Percentiles rank a stretch among this genome's conserved stretches.
Conservation (phyloP, 2,888 invertebrate genomes). For the Lasius fuliginosus region DNA sequence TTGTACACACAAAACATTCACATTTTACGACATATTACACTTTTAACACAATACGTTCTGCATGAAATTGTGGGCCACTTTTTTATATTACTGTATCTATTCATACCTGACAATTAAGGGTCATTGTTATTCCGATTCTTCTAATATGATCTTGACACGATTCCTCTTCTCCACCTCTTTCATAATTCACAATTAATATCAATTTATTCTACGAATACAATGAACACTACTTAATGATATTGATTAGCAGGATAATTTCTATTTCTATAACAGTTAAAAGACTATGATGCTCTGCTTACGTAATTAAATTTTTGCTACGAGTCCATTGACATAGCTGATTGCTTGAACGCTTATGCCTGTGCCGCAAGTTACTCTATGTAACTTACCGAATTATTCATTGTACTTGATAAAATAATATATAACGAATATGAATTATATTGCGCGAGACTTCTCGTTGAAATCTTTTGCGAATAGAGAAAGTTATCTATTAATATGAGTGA, state of each 20-base stretch:
- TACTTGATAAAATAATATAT: conserved; percentile 19
- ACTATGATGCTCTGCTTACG: background rate
- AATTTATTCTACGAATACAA: conserved; percentile 1
- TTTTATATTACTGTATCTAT: background rate
- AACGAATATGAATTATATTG: conserved; percentile 6
- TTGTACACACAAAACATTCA: background rate
- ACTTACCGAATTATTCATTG: conserved; percentile 28
- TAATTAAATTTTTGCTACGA: conserved; percentile 5
- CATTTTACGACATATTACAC: conserved; percentile 6
- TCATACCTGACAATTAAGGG: background rate
- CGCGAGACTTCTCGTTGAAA: background rate
- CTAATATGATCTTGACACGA: background rate
- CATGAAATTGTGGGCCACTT: background rate
- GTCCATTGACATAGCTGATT: background rate
- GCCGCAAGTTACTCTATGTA: conserved; percentile 7
- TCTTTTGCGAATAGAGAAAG: background rate
- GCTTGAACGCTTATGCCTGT: conserved; percentile 20
- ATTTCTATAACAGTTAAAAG: conserved; percentile 16
- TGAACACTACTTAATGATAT: background rate
- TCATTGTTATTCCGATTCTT: background rate
- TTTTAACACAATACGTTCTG: background rate
- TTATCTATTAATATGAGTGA: conserved; percentile 54
- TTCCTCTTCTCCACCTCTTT: conserved; percentile 6
- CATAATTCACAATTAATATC: conserved; percentile 21
- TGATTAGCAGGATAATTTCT: background rate